Percentiles rank a stretch among this genome's conserved stretches.
Conservation (phyloP, 2,888 invertebrate species). For the Ennomos quercinarius region DNA sequence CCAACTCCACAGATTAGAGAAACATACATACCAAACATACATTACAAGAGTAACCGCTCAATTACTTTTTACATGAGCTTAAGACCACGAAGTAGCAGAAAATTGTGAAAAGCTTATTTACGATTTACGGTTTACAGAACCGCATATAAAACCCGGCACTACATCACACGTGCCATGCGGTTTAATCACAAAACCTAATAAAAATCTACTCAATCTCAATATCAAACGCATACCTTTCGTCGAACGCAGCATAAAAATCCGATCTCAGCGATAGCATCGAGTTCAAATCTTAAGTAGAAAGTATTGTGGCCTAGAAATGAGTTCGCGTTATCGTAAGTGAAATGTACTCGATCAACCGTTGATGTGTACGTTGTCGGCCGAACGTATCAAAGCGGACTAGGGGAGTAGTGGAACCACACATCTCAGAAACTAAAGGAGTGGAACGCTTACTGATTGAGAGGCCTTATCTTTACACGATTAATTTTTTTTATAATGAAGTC, state of each 20-base stretch:
- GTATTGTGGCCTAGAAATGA: conserved; percentile 40
- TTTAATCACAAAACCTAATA: conserved; percentile 8
- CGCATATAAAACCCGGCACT: not conserved
- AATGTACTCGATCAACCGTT: conserved; percentile 41
- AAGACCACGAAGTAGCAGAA: too few species aligned
- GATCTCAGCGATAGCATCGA: conserved; percentile 32
- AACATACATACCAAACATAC: too few species aligned
- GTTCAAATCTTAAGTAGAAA: conserved; percentile 39
- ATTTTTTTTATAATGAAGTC: too few species aligned
- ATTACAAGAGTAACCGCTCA: too few species aligned
- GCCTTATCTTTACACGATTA: too few species aligned
- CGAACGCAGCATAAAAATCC: conserved; percentile 33
- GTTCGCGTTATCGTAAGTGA: conserved; percentile 40
- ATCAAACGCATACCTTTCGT: conserved; percentile 20
- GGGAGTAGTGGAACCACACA: too few species aligned
- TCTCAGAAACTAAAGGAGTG: too few species aligned
- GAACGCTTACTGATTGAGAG: too few species aligned
- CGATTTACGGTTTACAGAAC: not conserved
- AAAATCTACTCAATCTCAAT: conserved; percentile 16
- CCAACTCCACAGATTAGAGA: too few species aligned
- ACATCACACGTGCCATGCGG: not conserved
- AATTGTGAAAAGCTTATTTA: too few species aligned
- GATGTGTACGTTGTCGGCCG: conserved; percentile 14
- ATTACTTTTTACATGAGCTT: too few species aligned
- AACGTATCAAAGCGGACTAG: conserved; percentile 1